Evolutionary conservation across 2,113 vertebrate genomes (phyloP).

Genomic region (Lophura nycthemera): DNA sequence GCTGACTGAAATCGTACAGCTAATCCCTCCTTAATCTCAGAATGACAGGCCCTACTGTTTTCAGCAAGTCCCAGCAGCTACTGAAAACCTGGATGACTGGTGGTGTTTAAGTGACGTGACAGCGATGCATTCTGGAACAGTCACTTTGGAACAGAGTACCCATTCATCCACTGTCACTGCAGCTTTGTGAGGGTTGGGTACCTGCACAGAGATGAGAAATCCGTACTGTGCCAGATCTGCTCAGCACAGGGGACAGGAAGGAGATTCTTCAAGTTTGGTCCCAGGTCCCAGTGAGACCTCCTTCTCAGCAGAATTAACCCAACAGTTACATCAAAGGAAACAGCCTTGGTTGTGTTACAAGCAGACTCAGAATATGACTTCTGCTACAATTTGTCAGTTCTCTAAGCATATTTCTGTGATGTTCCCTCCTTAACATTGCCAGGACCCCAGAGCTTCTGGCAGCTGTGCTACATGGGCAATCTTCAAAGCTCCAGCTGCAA

Average conservation of each 20-base stretch:
- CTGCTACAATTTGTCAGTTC: not conserved
- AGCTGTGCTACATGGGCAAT: not conserved
- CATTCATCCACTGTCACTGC: not conserved
- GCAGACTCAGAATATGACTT: not conserved
- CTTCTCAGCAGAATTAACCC: not conserved
- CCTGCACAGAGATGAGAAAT: not conserved
- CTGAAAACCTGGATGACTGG: not conserved
- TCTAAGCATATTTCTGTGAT: not conserved
- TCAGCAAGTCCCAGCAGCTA: not conserved
- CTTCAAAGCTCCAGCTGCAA: not conserved
- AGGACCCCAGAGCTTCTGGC: not conserved
- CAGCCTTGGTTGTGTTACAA: not conserved
- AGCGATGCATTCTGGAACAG: not conserved
- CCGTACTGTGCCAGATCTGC: rapidly evolving
- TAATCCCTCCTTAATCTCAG: constrained; percentile 39
- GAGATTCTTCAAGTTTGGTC: not conserved
- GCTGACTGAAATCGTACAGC: not conserved
- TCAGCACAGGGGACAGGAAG: not conserved
- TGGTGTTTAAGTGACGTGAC: not conserved
- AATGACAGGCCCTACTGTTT: constrained; percentile 15
- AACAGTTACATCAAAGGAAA: not conserved
- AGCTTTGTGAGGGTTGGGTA: not conserved
- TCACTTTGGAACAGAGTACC: not conserved
- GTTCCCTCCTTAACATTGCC: not conserved
- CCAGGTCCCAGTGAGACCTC: not conserved